Evolutionary conservation across 2,113 vertebrate genomes (phyloP).

Genomic region (Nannobrachium achirus): DNA sequence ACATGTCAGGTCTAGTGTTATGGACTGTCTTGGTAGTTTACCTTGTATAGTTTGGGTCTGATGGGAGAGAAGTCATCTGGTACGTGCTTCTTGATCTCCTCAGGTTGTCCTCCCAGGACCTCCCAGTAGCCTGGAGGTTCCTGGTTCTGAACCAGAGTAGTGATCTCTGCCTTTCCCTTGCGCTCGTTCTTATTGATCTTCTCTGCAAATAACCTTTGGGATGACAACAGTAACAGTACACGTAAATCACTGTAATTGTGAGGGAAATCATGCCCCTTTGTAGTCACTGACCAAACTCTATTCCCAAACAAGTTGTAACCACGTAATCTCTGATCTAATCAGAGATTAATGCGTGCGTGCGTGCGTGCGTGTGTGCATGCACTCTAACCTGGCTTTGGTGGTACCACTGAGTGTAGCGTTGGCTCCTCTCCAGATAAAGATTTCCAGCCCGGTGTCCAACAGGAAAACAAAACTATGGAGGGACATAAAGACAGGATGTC

Average conservation of each 20-base stretch:
- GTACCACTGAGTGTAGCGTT: slow-evolving; percentile 90
- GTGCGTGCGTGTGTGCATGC: neutral
- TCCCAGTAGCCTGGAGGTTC: slow-evolving; percentile 93
- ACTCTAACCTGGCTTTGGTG: slow-evolving; percentile 92
- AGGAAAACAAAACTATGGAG: slow-evolving; percentile 89
- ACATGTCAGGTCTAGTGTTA: too few species aligned
- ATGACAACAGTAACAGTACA: neutral
- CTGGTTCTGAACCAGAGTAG: slow-evolving; percentile 83
- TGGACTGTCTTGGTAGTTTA: slow-evolving; percentile 34
- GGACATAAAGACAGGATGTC: slow-evolving; percentile 5
- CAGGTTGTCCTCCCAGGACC: slow-evolving; percentile 87
- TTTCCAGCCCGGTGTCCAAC: slow-evolving; percentile 88
- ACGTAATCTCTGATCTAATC: too few species aligned
- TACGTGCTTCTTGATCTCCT: slow-evolving; percentile 90
- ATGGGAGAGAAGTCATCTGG: slow-evolving; percentile 89
- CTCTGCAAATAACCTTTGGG: slow-evolving; percentile 90
- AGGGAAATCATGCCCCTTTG: neutral
- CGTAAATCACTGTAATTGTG: neutral
- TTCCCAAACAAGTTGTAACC: too few species aligned
- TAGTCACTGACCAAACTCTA: too few species aligned
- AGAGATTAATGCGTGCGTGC: too few species aligned
- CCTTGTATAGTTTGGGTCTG: slow-evolving; percentile 97
- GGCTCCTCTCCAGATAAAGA: slow-evolving; percentile 90
- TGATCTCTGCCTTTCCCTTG: slow-evolving; percentile 93
- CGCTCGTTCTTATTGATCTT: slow-evolving; percentile 98